These are phyloP conservation scores for Idaea aversata DNA, from an alignment of 2,888 invertebrate genomes.

Conservation along the genomic window DNA sequence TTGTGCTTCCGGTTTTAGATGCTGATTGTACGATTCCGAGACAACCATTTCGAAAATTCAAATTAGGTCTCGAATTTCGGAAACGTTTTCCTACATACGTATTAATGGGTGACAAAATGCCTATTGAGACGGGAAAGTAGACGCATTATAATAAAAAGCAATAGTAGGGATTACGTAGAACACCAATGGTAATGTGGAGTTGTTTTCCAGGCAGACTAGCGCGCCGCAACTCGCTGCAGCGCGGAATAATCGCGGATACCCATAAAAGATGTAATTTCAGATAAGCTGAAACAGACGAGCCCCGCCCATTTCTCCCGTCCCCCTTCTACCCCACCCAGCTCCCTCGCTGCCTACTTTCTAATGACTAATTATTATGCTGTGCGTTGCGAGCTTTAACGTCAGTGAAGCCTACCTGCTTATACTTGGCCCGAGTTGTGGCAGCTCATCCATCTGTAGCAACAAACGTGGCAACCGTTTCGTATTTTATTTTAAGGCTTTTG, in stretches of 20 bases:
- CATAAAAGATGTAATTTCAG: slow-evolving; percentile 82
- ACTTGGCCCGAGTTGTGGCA: slow-evolving; percentile 53
- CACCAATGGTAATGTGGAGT: slow-evolving; percentile 72
- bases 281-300: slow-evolving; percentile 81
- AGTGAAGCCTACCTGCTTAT: slow-evolving; percentile 60
- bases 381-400: slow-evolving; percentile 77
- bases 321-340: slow-evolving; percentile 46
- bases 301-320: slow-evolving; percentile 58
- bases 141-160: slow-evolving; percentile 71
- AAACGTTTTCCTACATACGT: slow-evolving; percentile 35
- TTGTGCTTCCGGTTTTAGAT: neutral
- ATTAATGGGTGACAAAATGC: slow-evolving; percentile 48
- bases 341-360: slow-evolving; percentile 77
- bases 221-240: slow-evolving; percentile 77
- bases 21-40: slow-evolving; percentile 3
- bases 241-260: slow-evolving; percentile 80
- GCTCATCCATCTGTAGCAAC: slow-evolving; percentile 51
- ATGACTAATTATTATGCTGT: slow-evolving; percentile 81
- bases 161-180: slow-evolving; percentile 75
- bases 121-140: slow-evolving; percentile 59
- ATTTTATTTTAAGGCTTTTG: slow-evolving; percentile 14
- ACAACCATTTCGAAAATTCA: neutral
- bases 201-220: slow-evolving; percentile 74
- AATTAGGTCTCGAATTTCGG: slow-evolving; percentile 19
- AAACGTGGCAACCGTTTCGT: slow-evolving; percentile 19